These are phyloP conservation scores for Ptilonorhynchus violaceus DNA, from an alignment of 2,113 vertebrate genomes.

Conservation along the genomic window DNA sequence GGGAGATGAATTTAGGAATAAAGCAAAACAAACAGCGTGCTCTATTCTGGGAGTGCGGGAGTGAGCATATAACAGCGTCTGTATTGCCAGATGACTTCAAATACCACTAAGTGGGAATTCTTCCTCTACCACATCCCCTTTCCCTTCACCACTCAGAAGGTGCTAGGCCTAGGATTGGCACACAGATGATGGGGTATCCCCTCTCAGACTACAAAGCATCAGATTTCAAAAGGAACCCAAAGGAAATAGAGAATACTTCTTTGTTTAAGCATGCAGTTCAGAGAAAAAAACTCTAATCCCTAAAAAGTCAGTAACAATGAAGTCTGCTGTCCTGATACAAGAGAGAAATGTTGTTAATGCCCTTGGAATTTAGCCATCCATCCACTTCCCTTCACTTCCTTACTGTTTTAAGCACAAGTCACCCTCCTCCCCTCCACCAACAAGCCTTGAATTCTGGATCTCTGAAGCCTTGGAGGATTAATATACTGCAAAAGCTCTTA, in stretches of 20 bases:
- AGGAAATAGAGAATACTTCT: conserved; percentile 23
- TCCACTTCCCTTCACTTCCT: not conserved
- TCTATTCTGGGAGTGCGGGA: not conserved
- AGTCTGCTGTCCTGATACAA: not conserved
- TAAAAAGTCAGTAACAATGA: conserved; percentile 25
- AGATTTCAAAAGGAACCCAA: conserved; percentile 16
- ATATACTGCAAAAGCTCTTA: not conserved
- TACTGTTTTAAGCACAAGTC: not conserved
- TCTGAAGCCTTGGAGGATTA: not conserved
- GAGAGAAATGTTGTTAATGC: not conserved
- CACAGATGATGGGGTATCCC: not conserved
- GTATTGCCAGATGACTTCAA: not conserved
- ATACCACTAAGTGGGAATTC: not conserved
- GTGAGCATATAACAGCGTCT: not conserved
- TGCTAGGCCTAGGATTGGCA: not conserved
- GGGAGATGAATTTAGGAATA: not conserved
- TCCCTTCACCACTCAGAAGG: not conserved
- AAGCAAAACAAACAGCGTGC: not conserved
- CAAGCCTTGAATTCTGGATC: not conserved
- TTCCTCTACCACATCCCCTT: not conserved
- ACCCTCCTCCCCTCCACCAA: not conserved
- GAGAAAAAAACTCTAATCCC: not conserved
- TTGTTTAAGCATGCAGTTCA: conserved; percentile 18
- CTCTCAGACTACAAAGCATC: not conserved
- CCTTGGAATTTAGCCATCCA: conserved; percentile 11